These are phyloP conservation scores for Tetramorium simillimum DNA, from an alignment of 1,140 invertebrate genomes.

Conservation along the genomic window DNA sequence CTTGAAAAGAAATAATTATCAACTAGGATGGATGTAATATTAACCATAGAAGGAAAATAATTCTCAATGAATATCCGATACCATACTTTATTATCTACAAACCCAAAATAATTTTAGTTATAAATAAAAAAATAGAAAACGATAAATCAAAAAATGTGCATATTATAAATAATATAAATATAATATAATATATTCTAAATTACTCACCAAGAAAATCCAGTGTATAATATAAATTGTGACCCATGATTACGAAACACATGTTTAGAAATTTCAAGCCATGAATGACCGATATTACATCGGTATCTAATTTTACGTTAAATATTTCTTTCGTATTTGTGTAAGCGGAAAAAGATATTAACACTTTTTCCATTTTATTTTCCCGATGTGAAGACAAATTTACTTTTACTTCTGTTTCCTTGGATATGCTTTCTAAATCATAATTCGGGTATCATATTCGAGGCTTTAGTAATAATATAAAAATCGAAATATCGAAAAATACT, in stretches of 20 bases:
- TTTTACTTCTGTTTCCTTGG: conserved; percentile 50
- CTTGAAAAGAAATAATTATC: conserved; percentile 85
- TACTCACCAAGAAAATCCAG: no score
- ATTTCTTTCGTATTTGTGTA: conserved; percentile 81
- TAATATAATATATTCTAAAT: no score
- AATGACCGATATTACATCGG: conserved; percentile 77
- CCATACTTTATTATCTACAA: conserved; percentile 78
- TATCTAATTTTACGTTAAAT: conserved; percentile 73
- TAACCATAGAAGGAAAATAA: conserved; percentile 76
- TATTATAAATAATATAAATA: no score
- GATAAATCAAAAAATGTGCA: no score
- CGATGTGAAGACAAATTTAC: conserved; percentile 17
- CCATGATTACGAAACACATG: no score
- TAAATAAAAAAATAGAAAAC: background rate
- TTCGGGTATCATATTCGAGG: no score
- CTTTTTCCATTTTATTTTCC: conserved; percentile 63
- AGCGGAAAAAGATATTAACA: conserved; percentile 83
- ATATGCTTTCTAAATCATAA: background rate
- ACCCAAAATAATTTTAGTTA: background rate
- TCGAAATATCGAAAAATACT: no score
- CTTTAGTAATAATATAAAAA: no score
- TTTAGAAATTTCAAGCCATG: conserved; percentile 81
- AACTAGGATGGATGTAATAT: conserved; percentile 70
- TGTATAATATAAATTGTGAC: no score
- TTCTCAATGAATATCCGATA: conserved; percentile 76